These are phyloP conservation scores for Mungos mungo DNA, from an alignment of 2,113 vertebrate species.

Conservation along the genomic window DNA sequence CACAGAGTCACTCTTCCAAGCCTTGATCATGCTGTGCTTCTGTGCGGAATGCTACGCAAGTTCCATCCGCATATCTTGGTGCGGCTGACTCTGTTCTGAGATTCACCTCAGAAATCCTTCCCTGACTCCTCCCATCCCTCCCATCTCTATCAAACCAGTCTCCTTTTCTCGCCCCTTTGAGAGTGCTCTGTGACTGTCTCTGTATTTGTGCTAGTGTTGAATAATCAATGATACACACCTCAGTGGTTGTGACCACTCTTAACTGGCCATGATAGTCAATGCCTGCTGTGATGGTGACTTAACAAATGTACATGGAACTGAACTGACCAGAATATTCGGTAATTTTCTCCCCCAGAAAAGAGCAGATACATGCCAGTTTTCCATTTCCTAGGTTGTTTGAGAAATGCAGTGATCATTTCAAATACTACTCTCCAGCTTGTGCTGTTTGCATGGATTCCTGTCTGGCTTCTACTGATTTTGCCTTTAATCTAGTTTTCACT, in stretches of 20 bases:
- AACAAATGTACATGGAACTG: not conserved
- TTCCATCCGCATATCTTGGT: not conserved
- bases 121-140: not conserved
- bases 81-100: not conserved
- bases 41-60: not conserved
- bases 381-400: slow-evolving; percentile 26
- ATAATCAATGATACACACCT: not conserved
- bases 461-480: slow-evolving; percentile 56
- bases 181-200: not conserved
- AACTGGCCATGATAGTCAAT: slow-evolving; percentile 4
- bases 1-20: not conserved
- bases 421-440: slow-evolving; percentile 21
- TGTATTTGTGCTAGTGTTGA: not conserved
- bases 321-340: slow-evolving; percentile 10
- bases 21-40: not conserved
- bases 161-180: slow-evolving; percentile 1
- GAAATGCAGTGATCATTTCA: slow-evolving; percentile 28
- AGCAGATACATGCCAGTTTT: slow-evolving; percentile 16
- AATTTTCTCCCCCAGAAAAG: not conserved
- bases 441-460: not conserved
- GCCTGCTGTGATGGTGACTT: slow-evolving; percentile 1
- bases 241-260: not conserved
- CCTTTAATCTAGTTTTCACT: slow-evolving; percentile 59
- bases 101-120: slow-evolving; percentile 1
- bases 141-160: not conserved